Evolutionary conservation across 2,113 vertebrate genomes (phyloP).

Genomic region (Corythornis cristatus): DNA sequence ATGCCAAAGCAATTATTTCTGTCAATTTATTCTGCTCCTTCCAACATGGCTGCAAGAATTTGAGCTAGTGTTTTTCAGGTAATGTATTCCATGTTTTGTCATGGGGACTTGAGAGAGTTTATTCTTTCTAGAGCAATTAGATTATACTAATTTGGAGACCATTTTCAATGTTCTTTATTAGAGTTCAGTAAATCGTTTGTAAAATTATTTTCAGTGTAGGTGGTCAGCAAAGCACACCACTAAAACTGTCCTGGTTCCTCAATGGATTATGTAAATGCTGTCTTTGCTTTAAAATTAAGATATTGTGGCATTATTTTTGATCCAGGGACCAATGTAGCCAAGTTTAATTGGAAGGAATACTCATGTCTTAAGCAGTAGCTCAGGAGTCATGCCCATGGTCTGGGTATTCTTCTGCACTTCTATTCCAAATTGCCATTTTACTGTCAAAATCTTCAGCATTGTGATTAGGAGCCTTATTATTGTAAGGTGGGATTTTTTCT

Average conservation of each 20-base stretch:
- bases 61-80: not conserved
- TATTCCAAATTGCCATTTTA: not conserved
- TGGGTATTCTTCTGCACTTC: not conserved
- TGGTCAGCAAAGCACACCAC: not conserved
- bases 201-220: not conserved
- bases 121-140: not conserved
- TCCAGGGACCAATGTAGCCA: not conserved
- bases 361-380: not conserved
- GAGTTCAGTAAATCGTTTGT: not conserved
- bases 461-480: not conserved
- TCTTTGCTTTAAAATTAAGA: not conserved
- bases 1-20: slow-evolving; percentile 53
- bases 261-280: not conserved
- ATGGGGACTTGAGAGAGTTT: not conserved
- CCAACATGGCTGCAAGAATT: not conserved
- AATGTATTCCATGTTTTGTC: slow-evolving; percentile 38
- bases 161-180: not conserved
- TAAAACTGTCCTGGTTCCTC: not conserved
- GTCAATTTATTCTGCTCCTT: slow-evolving; percentile 45
- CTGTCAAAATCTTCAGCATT: not conserved
- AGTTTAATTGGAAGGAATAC: not conserved
- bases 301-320: not conserved
- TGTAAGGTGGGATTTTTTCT: not conserved
- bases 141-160: not conserved
- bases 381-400: not conserved